These are phyloP conservation scores for Tribolium castaneum DNA, from an alignment of 1,140 invertebrate species.

Conservation along the genomic window DNA sequence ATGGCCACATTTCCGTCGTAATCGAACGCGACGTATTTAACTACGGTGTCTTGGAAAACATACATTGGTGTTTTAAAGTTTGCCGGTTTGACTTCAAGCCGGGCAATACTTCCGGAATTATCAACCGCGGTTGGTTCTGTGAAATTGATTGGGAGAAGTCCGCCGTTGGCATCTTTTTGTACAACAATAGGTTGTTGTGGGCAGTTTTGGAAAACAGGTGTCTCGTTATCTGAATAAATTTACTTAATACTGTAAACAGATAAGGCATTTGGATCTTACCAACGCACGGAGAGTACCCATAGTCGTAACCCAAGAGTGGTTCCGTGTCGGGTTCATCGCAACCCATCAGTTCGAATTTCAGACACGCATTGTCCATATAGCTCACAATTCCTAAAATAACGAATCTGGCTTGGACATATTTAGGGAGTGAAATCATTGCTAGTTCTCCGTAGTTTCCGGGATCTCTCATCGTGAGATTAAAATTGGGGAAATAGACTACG, in stretches of 20 bases:
- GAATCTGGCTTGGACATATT: conserved; percentile 92
- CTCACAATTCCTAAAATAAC: conserved; percentile 94
- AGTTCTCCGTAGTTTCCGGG: conserved; percentile 95
- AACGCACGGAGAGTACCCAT: conserved; percentile 93
- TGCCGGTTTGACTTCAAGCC: conserved; percentile 90
- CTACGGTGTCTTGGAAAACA: conserved; percentile 91
- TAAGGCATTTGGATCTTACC: conserved; percentile 65
- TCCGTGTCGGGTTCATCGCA: conserved; percentile 86
- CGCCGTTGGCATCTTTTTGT: conserved; percentile 86
- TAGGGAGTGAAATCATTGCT: conserved; percentile 94
- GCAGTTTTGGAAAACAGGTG: conserved; percentile 96
- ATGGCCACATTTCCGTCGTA: conserved; percentile 97
- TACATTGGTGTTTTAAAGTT: conserved; percentile 90
- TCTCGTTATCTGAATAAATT: conserved; percentile 82
- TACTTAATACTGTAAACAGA: not conserved
- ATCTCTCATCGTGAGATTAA: conserved; percentile 92
- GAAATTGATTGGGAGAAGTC: conserved; percentile 89
- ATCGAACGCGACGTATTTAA: conserved; percentile 96
- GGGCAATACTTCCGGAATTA: conserved; percentile 93
- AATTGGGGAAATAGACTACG: conserved; percentile 96
- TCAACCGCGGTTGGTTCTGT: conserved; percentile 92
- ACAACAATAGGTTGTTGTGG: conserved; percentile 92
- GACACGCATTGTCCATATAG: conserved; percentile 95
- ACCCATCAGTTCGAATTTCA: conserved; percentile 96
- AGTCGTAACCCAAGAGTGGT: conserved; percentile 91